Evolutionary conservation across 1,140 invertebrate genomes (phyloP), one percentile per base, ranked within the genome.

Genomic region (Pachypeltis micranthus): DNA sequence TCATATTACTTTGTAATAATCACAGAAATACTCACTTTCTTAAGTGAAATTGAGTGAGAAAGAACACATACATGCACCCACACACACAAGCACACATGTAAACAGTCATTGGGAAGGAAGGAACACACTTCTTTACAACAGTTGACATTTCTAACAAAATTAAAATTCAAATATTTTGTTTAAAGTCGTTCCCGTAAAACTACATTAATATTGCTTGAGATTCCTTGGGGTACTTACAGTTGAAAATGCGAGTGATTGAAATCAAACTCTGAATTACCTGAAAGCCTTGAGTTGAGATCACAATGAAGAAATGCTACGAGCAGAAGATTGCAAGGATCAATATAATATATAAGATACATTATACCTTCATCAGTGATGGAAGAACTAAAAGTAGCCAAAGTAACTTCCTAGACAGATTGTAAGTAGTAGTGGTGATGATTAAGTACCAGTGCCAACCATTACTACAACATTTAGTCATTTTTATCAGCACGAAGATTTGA

Each of bases 241-340:
- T 7, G 23, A 51, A 51, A 51, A 51, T 51, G 4, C 7, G 23
- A 51, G 47, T 7, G 4, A 10, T 4, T 21, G 23, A 51, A 51
- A 10, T 39, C n/a, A 7, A 39, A 39, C 34, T n/a, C 34, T 39
- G n/a, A 51, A 51, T 51, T 51, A 16, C 12, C 12, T 51, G 47
- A 51, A 51, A 51, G 47, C 47, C 47, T 51, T 51, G 47, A 7
- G 19, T 51, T 51, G 47, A 51, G 47, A 51, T 51, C 47, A 51
- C 47, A n/a, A n/a, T n/a, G n/a, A n/a, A n/a, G n/a, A n/a, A n/a
- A n/a, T n/a, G n/a, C n/a, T n/a, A n/a, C n/a, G n/a, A n/a, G n/a
- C n/a, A n/a, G n/a, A n/a, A n/a, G n/a, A n/a, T n/a, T n/a, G n/a
- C n/a, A n/a, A n/a, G n/a, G n/a, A n/a, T n/a, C n/a, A n/a, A n/a